phyloP scores from a whole-genome alignment of 2,797 vertebrate genomes.

The Sciurus carolinensis region DNA sequence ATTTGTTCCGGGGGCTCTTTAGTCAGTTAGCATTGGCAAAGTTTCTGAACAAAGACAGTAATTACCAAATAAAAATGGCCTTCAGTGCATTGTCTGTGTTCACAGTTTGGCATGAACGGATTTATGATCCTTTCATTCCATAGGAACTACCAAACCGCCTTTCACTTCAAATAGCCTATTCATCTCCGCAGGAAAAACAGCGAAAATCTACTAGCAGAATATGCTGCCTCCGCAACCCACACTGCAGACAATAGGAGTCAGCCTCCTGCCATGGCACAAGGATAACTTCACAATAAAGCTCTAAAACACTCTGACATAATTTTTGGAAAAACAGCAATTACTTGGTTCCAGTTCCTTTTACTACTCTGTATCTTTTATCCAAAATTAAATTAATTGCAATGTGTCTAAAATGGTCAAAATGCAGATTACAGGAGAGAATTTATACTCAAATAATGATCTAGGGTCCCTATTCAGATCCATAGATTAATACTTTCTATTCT shows the following conservation, averaged over 20 bases:
- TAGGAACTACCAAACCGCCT: constrained; percentile 53
- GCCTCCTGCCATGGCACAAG: constrained; percentile 34
- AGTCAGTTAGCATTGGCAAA: constrained; percentile 68
- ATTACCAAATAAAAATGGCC: constrained; percentile 82
- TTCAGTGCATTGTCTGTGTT: constrained; percentile 71
- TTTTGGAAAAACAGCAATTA: constrained; percentile 72
- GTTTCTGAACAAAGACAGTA: constrained; percentile 78
- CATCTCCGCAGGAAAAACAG: constrained; percentile 64
- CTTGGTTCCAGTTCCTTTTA: constrained; percentile 69
- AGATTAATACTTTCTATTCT: constrained; percentile 60
- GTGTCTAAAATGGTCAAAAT: constrained; percentile 55
- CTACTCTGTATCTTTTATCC: constrained; percentile 53
- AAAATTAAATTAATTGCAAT: constrained; percentile 70
- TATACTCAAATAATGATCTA: constrained; percentile 58
- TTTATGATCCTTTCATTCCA: constrained; percentile 75
- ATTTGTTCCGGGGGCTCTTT: constrained; percentile 59
- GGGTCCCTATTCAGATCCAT: constrained; percentile 38
- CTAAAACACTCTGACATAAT: constrained; percentile 35
- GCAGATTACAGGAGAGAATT: constrained; percentile 20
- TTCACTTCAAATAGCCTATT: constrained; percentile 79
- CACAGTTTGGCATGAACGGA: constrained; percentile 67
- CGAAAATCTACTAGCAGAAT: constrained; percentile 35
- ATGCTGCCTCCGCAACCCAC: constrained; percentile 53
- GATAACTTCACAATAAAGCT: constrained; percentile 42
- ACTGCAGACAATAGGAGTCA: constrained; percentile 50